These are phyloP conservation scores for Setophaga coronata DNA, from an alignment of 2,113 vertebrate genomes.

Conservation along the genomic window DNA sequence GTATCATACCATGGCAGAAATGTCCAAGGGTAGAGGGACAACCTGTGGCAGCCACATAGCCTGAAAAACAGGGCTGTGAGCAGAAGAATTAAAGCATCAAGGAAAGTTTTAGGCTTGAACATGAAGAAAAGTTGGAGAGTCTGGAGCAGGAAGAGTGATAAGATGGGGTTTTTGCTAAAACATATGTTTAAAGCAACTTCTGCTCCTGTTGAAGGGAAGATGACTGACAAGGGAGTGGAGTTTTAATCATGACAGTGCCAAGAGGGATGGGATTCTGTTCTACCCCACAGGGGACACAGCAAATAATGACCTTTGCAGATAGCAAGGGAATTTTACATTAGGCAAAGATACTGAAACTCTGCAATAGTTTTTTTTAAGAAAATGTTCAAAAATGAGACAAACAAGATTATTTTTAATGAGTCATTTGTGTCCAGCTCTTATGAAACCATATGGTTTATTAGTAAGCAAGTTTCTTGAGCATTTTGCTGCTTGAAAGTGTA, in stretches of 20 bases:
- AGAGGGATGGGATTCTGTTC: not conserved
- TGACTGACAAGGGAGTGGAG: not conserved
- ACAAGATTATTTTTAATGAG: not conserved
- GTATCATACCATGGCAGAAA: not conserved
- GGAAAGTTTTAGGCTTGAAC: not conserved
- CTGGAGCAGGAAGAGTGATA: not conserved
- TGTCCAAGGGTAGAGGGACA: not conserved
- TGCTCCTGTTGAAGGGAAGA: not conserved
- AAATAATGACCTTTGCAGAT: not conserved
- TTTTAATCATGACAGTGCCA: not conserved
- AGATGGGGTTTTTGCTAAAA: not conserved
- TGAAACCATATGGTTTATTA: not conserved
- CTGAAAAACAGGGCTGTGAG: not conserved
- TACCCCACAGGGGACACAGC: not conserved
- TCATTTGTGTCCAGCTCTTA: not conserved
- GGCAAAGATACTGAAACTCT: not conserved
- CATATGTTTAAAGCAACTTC: not conserved
- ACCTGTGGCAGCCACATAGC: not conserved
- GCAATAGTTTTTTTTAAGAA: not conserved
- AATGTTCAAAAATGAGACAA: not conserved
- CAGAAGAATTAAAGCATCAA: not conserved
- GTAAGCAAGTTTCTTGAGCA: not conserved
- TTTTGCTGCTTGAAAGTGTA: not conserved
- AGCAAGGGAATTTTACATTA: not conserved
- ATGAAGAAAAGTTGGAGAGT: not conserved